Evolutionary conservation across 2,888 invertebrate genomes (phyloP).

Genomic region (Peribatodes rhomboidaria): DNA sequence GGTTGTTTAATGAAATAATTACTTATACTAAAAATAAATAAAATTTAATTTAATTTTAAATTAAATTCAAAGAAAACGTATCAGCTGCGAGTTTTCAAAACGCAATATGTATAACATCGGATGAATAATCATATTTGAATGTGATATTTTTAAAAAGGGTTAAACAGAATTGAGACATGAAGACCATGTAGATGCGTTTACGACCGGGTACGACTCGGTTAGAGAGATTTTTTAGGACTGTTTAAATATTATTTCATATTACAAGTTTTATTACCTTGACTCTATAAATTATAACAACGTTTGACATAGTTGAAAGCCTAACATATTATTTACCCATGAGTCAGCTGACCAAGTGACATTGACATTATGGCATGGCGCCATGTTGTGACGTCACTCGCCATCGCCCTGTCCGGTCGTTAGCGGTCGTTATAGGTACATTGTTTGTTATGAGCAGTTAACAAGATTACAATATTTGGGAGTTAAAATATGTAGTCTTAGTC

Average conservation of each 20-base stretch:
- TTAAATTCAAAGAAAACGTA: not conserved
- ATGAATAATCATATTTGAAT: too few relatives aligned
- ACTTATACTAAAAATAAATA: too few relatives aligned
- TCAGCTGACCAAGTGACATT: slow-evolving; percentile 45
- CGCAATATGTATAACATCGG: not conserved
- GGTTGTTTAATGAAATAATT: not conserved
- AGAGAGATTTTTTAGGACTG: not conserved
- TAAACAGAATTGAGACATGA: too few relatives aligned
- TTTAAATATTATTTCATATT: slow-evolving; percentile 1
- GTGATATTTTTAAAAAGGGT: too few relatives aligned
- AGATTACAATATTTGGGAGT: not conserved
- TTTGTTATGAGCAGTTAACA: not conserved
- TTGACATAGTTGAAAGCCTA: slow-evolving; percentile 4
- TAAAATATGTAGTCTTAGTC: not conserved
- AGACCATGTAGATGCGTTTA: not conserved
- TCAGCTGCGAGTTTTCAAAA: not conserved
- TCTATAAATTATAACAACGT: slow-evolving; percentile 13
- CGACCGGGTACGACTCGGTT: not conserved
- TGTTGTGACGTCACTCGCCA: slow-evolving; percentile 46
- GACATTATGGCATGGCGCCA: slow-evolving; percentile 51
- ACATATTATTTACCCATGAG: slow-evolving; percentile 22
- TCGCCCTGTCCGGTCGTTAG: slow-evolving; percentile 22
- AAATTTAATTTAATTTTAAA: not conserved
- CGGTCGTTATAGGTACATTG: slow-evolving; percentile 15
- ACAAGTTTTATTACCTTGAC: not conserved